phyloP scores from a whole-genome alignment of 2,113 vertebrate species.

The Bubo blakistoni region DNA sequence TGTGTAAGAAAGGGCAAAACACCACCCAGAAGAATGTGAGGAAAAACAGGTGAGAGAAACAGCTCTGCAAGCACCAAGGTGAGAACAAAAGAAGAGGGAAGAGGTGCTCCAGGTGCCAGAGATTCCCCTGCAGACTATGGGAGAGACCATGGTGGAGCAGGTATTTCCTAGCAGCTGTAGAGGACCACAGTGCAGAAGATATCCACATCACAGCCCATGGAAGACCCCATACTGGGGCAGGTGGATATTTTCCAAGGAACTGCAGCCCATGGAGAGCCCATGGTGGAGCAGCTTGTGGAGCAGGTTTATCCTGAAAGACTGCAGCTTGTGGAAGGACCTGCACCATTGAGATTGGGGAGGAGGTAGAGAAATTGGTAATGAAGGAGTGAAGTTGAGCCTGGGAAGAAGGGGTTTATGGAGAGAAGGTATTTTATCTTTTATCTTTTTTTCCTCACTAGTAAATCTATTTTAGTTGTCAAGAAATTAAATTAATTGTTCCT shows the following conservation, averaged over 20 bases:
- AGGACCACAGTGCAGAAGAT: neutral
- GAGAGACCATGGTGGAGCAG: neutral
- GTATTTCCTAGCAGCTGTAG: neutral
- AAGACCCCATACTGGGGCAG: neutral
- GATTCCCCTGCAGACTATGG: neutral
- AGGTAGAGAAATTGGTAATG: neutral
- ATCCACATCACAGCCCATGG: rapidly evolving
- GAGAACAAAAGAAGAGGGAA: neutral
- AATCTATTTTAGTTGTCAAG: neutral
- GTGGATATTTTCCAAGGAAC: neutral
- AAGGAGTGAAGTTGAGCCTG: neutral
- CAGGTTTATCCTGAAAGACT: neutral
- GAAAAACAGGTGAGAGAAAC: neutral
- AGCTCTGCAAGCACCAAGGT: neutral
- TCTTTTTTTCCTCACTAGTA: neutral
- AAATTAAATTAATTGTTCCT: neutral
- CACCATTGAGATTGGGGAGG: neutral
- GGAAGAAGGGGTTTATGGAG: neutral
- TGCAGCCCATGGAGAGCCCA: neutral
- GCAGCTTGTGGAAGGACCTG: neutral
- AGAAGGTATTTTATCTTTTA: neutral
- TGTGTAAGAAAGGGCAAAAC: neutral
- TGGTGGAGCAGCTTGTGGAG: neutral
- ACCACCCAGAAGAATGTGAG: rapidly evolving
- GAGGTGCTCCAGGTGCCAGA: neutral